Evolutionary conservation across 2,797 vertebrate species (phyloP).

Genomic region (Aplochiton taeniatus): DNA sequence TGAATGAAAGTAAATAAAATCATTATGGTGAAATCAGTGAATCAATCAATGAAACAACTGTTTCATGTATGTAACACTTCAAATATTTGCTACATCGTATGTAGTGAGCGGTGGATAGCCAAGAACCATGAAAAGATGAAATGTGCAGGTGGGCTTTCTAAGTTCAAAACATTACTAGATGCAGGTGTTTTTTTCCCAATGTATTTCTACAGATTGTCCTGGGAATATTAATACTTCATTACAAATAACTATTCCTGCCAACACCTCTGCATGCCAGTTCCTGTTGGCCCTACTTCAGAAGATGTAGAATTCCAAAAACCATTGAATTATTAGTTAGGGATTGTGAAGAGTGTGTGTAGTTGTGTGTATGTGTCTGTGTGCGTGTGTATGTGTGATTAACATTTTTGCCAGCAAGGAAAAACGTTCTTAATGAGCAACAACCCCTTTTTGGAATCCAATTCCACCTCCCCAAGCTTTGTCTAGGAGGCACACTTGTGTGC

Average conservation of each 20-base stretch:
- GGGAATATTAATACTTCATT: constrained; percentile 35
- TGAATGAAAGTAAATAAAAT: no score
- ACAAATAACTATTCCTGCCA: constrained; percentile 26
- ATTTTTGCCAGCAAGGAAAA: no score
- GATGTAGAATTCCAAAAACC: constrained; percentile 4
- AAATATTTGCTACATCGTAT: no score
- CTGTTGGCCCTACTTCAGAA: constrained; percentile 14
- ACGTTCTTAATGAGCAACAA: constrained; percentile 38
- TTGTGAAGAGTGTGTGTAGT: no score
- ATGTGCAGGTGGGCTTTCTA: background rate
- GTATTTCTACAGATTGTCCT: constrained; percentile 31
- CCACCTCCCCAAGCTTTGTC: constrained; percentile 36
- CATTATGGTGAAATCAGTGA: no score
- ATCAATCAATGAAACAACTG: no score
- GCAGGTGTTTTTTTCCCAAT: constrained; percentile 42
- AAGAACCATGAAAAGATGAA: no score
- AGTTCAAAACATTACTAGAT: constrained; percentile 1
- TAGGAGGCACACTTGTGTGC: constrained; percentile 49
- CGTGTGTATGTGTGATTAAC: no score
- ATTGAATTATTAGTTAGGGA: no score
- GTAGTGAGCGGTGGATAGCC: no score
- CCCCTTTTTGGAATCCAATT: constrained; percentile 21
- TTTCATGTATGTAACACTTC: no score
- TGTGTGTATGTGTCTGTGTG: no score
- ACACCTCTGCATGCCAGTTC: constrained; percentile 20